Evolutionary conservation across 37 sponge, comb jelly and placozoan genomes (phyloP), one percentile per base, ranked within the genome.

Genomic region (Cladorhizidae sp.): DNA sequence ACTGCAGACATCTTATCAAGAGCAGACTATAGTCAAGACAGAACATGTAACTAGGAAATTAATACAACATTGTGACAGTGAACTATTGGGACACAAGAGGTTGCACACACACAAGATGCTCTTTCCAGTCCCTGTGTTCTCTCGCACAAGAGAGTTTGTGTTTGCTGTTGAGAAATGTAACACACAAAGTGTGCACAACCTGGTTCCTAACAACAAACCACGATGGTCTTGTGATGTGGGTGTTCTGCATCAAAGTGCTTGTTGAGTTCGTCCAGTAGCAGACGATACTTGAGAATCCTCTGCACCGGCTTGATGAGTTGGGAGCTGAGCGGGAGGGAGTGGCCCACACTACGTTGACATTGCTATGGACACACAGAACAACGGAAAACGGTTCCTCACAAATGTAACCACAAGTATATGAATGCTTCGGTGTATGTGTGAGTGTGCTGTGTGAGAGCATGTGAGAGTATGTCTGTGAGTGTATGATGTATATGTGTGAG

Each of bases 231-330:
- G 50, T 52, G 49, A 11, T 67, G 57, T 18, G 23, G 23, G 23
- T 79, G 80, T 35, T 55, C 17, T 6, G 14, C 40, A 36, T 81
- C 81, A 56, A 81, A 72, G 58, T 81, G 52, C 72, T 81, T 81
- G 43, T 21, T 59, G 7, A 81, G 81, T 28, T 81, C 81, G 64
- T 74, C 80, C n/a, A 89, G 70, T 31, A 89, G 54, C 11, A 89
- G 77, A 17, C 51, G 76, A 49, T 89, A 89, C 33, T 77, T 71
- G 22, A 79, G 84, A 12, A 89, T 83, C 36, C 89, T 75, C 67
- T 89, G 89, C 38, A 89, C 89, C 15, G 89, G 89, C 51, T 89
- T 83, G 55, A 81, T 78, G 61, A 89, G 75, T 51, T 89, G 72
- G 7, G 84, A 78, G 41, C 61, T 67, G 22, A 89, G 84, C 21